These are phyloP conservation scores for Tetragonula carbonaria DNA, from an alignment of 2,888 invertebrate species.

Conservation along the genomic window DNA sequence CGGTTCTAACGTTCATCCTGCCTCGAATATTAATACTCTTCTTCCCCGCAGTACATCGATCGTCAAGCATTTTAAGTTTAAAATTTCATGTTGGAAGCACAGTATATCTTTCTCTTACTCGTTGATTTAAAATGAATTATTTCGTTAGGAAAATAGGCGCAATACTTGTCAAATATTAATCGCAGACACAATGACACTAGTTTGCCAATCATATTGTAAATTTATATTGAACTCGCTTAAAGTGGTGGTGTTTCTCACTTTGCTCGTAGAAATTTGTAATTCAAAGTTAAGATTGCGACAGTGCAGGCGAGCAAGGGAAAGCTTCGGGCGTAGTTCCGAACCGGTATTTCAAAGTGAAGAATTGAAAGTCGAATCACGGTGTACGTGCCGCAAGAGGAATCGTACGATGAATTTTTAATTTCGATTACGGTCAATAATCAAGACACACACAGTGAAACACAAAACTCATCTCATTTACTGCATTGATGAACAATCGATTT, in stretches of 20 bases:
- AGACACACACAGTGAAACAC: neutral
- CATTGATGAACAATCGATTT: slow-evolving; percentile 22
- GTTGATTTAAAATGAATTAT: neutral
- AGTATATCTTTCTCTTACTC: neutral
- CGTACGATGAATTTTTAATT: slow-evolving; percentile 20
- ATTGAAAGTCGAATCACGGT: slow-evolving; percentile 48
- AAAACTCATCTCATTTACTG: too few species aligned
- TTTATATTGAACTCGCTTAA: neutral
- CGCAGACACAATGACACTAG: too few species aligned
- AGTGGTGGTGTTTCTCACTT: neutral
- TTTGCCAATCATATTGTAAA: neutral
- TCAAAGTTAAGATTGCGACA: neutral
- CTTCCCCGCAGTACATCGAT: neutral
- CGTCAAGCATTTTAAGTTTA: neutral
- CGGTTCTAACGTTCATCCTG: slow-evolving; percentile 21
- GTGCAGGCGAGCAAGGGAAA: neutral
- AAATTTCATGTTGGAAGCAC: neutral
- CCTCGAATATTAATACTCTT: slow-evolving; percentile 29
- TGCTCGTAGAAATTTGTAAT: neutral
- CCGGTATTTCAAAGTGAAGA: slow-evolving; percentile 2
- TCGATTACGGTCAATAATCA: neutral
- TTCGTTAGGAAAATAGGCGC: neutral
- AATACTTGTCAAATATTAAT: neutral
- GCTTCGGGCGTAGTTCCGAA: slow-evolving; percentile 22
- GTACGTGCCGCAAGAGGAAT: neutral